phyloP scores from a whole-genome alignment of 2,113 vertebrate genomes.

The Anseranas semipalmata region DNA sequence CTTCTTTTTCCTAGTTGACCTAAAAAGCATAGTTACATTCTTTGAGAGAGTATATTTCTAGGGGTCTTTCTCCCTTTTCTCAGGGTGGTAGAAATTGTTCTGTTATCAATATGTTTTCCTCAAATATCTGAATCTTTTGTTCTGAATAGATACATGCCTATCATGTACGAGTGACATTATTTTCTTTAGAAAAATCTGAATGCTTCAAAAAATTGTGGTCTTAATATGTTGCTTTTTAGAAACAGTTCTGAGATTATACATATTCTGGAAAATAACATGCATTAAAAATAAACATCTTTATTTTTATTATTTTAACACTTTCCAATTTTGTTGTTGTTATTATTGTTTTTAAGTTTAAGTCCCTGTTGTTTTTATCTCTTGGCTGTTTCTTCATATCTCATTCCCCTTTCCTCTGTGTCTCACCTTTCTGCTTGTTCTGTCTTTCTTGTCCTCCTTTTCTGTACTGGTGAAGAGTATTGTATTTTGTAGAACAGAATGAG shows the following conservation, averaged over 20 bases:
- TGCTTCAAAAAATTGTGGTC: background rate
- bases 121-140: background rate
- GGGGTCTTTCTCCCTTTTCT: background rate
- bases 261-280: conserved; percentile 45
- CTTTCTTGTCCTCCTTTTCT: background rate
- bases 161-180: background rate
- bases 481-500: background rate
- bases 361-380: background rate
- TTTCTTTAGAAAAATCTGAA: background rate
- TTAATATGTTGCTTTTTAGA: background rate
- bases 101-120: background rate
- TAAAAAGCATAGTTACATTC: background rate
- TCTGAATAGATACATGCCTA: background rate
- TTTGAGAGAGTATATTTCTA: background rate
- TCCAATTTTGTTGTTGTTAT: background rate
- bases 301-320: background rate
- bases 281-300: background rate
- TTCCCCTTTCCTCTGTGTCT: background rate
- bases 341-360: background rate
- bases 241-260: background rate
- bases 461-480: background rate
- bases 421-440: background rate
- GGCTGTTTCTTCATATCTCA: background rate
- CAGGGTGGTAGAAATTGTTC: background rate
- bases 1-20: background rate